Percentiles rank a stretch among this genome's conserved stretches.
phyloP scores from a whole-genome alignment of 2,113 vertebrate species.

The Charadrius vociferus region DNA sequence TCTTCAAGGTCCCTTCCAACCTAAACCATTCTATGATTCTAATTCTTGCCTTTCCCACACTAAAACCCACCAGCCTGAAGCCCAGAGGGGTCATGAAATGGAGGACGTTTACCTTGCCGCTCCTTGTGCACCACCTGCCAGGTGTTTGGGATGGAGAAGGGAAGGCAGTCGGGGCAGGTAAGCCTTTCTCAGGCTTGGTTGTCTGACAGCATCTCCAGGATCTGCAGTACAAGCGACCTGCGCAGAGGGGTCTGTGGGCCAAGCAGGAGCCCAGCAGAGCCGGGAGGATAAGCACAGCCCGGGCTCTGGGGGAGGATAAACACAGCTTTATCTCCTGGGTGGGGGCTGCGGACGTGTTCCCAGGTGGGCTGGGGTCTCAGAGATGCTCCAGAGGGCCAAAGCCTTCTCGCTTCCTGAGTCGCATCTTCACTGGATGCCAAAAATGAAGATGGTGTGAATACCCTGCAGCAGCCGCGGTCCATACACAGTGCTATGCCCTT shows the following conservation, averaged over 20 bases:
- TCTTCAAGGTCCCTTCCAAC: no score
- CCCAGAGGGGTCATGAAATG: background rate
- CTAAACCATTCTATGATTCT: no score
- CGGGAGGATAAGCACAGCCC: no score
- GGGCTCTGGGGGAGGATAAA: no score
- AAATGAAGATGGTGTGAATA: background rate
- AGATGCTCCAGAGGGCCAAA: background rate
- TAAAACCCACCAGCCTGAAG: no score
- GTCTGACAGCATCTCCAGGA: background rate
- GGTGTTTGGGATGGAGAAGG: background rate
- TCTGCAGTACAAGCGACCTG: background rate
- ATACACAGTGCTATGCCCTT: background rate
- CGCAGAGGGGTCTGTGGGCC: background rate
- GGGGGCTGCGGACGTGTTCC: fast-evolving
- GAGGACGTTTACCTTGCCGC: background rate
- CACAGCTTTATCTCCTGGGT: background rate
- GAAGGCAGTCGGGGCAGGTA: no score
- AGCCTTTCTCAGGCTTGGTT: background rate
- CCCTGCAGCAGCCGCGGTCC: background rate
- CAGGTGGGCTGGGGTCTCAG: background rate
- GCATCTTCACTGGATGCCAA: background rate
- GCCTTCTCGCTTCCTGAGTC: fast-evolving
- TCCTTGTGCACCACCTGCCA: background rate
- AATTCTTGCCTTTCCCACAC: no score
- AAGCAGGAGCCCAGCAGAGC: background rate